phyloP scores from a whole-genome alignment of 2,888 invertebrate genomes.

The Noctua janthe region DNA sequence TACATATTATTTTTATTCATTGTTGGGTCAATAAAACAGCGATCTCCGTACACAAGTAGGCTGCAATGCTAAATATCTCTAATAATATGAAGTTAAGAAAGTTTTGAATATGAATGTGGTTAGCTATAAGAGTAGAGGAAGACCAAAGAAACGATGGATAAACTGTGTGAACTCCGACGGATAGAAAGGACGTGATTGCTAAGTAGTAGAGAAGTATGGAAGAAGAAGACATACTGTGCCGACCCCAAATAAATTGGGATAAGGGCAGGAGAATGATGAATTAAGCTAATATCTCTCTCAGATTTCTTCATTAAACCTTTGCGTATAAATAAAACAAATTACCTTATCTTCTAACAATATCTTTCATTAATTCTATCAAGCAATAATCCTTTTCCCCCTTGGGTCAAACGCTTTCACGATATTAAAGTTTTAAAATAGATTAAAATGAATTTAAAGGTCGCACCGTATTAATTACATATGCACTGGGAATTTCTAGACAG shows the following conservation, averaged over 20 bases:
- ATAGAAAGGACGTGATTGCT: too few relatives aligned
- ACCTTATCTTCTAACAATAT: not conserved
- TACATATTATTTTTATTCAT: not conserved
- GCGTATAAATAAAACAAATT: not conserved
- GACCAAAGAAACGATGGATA: too few relatives aligned
- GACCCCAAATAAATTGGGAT: too few relatives aligned
- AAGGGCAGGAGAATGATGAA: too few relatives aligned
- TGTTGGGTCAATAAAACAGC: not conserved
- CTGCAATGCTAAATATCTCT: not conserved
- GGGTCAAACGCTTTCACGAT: conserved; percentile 20
- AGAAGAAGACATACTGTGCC: too few relatives aligned
- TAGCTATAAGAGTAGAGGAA: too few relatives aligned
- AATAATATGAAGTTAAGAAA: not conserved
- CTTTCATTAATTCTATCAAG: not conserved
- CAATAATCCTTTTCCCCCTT: conserved; percentile 6
- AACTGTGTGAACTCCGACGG: too few relatives aligned
- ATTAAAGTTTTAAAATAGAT: conserved; percentile 45
- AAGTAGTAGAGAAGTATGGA: too few relatives aligned
- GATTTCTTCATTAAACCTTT: not conserved
- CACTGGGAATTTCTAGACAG: not conserved
- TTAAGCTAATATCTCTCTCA: not conserved
- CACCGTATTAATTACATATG: not conserved
- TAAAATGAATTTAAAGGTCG: conserved; percentile 43
- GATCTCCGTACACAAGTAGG: not conserved
- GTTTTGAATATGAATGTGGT: not conserved